A percentile compares a stretch with the other conserved stretches of the same genome.
These are phyloP conservation scores for Diachasma alloeum DNA, from an alignment of 1,140 invertebrate genomes.

Conservation along the genomic window DNA sequence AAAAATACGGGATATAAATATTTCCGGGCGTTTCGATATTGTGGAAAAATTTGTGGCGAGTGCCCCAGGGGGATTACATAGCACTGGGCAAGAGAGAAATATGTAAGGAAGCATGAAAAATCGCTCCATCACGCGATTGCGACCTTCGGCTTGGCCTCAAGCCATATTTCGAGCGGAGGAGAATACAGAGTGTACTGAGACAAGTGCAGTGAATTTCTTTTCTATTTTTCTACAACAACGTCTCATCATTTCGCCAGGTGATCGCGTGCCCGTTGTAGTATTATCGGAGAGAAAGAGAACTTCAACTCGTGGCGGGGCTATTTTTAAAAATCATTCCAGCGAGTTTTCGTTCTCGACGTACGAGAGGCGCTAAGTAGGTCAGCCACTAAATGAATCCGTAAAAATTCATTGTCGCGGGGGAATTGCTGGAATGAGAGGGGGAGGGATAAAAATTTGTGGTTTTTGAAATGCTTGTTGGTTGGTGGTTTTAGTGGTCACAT, in stretches of 20 bases:
- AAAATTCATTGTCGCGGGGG: background rate
- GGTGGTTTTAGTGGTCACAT: background rate
- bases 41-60: too few relatives aligned
- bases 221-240: background rate
- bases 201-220: background rate
- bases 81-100: too few relatives aligned
- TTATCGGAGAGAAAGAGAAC: background rate
- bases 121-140: too few relatives aligned
- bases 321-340: conserved; percentile 27
- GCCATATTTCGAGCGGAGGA: too few relatives aligned
- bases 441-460: background rate
- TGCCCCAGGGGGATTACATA: too few relatives aligned
- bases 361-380: conserved; percentile 18
- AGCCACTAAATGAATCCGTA: conserved; percentile 11
- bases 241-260: background rate
- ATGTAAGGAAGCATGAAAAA: too few relatives aligned
- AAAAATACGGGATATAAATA: too few relatives aligned
- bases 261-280: background rate
- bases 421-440: background rate
- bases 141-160: too few relatives aligned
- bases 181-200: too few relatives aligned
- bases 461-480: background rate
- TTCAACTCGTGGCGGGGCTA: background rate
- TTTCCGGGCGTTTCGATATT: too few relatives aligned
- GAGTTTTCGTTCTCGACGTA: background rate